Evolutionary conservation across 2,888 invertebrate species (phyloP), one percentile per base, ranked within the genome.

Genomic region (Anaspis maculata): DNA sequence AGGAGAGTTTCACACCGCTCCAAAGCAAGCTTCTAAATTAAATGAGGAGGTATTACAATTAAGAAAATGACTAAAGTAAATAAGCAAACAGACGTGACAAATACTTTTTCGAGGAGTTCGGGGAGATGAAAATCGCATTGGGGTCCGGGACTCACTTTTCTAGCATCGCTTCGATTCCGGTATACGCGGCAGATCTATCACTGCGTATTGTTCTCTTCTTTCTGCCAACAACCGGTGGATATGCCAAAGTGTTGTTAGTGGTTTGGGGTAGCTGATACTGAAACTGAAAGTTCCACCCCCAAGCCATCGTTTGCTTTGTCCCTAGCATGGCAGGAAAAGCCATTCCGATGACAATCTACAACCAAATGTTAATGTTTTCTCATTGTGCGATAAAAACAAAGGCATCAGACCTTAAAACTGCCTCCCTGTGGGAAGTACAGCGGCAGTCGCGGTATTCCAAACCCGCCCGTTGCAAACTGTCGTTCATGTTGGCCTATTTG

Each of bases 211-310:
- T 5, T 19, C 19, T 19, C 9, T 19, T 19, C 9, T 19, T 19
- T 30, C 46, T 42, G 30, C 48, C 37, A 30, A 62, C 39, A 24
- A 53, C 49, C 7, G 61, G 59, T 9, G 64, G 64, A 44, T 52
- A 61, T 15, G 38, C 48, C 28, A 23, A 15, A 13, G 39, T 39
- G 15, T 32, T 47, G 42, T 62, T 62, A 32, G 47, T 47, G 3
- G 62, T 54, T 13, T 49, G 43, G 0, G 46, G 38, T 10, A 16
- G n/a, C 1, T 42, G 31, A 51, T 77, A 80, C 51, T 80, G 80
- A 55, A 74, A 79, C 57, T 80, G 80, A 38, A 80, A 69, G 57
- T 79, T 79, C 30, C 70, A 70, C 1, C 69, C 72, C 39, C 77
- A 75, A 1, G 67, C 61, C 42, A 81, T 53, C 32, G 64, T 70